Evolutionary conservation across 2,113 vertebrate genomes (phyloP).

Genomic region (Embiotoca jacksoni): DNA sequence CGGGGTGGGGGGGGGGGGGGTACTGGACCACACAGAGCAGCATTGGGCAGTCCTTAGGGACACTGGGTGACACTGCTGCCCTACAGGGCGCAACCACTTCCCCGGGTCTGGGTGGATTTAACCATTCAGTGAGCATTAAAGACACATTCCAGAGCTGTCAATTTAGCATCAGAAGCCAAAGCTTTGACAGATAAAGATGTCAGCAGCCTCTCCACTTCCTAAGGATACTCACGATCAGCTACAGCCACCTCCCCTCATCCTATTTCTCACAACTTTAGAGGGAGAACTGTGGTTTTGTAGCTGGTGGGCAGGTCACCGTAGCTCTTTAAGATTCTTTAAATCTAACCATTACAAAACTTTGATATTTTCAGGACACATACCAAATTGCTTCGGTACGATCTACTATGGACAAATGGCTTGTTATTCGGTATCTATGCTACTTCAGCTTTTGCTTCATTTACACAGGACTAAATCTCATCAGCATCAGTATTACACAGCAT

Average conservation of each 20-base stretch:
- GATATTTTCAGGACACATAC: too few species aligned
- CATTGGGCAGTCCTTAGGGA: conserved; percentile 67
- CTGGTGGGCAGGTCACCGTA: too few species aligned
- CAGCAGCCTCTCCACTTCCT: conserved; percentile 31
- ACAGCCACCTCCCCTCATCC: neutral
- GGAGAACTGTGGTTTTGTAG: neutral
- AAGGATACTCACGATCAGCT: conserved; percentile 27
- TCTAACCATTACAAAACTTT: too few species aligned
- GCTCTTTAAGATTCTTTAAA: too few species aligned
- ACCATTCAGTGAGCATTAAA: conserved; percentile 66
- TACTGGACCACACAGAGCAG: conserved; percentile 82
- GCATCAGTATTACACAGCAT: too few species aligned
- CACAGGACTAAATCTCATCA: too few species aligned
- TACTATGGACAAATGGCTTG: too few species aligned
- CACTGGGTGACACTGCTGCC: conserved; percentile 61
- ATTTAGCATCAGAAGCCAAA: conserved; percentile 56
- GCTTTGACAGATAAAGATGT: conserved; percentile 67
- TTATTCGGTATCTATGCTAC: too few species aligned
- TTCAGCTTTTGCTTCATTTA: too few species aligned
- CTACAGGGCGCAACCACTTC: conserved; percentile 45
- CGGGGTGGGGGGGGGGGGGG: conserved; percentile 62
- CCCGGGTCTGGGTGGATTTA: conserved; percentile 51
- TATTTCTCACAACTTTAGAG: neutral
- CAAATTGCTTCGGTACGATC: too few species aligned
- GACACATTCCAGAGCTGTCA: conserved; percentile 69